A percentile compares a stretch with the other conserved stretches of the same genome.
phyloP scores from a whole-genome alignment of 2,113 vertebrate species.

The Ailurus styani region DNA sequence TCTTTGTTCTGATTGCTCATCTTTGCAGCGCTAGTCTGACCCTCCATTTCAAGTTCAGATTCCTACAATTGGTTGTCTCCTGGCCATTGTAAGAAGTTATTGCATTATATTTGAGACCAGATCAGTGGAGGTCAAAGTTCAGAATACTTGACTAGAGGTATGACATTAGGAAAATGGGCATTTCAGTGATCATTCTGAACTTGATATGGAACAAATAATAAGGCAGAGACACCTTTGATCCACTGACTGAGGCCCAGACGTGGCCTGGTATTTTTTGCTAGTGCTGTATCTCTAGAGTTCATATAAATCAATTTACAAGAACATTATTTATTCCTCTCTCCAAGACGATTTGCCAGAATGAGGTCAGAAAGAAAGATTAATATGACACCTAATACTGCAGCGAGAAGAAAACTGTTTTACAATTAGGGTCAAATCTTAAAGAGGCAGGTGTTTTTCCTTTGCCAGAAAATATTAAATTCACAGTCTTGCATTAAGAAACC shows the following conservation, averaged over 20 bases:
- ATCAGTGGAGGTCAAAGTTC: background rate
- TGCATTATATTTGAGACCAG: background rate
- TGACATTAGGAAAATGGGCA: background rate
- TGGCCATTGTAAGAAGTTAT: background rate
- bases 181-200: background rate
- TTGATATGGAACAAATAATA: background rate
- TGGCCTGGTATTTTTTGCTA: conserved; percentile 11
- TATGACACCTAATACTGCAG: conserved; percentile 55
- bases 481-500: background rate
- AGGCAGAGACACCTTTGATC: conserved; percentile 34
- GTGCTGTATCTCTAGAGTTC: conserved; percentile 44
- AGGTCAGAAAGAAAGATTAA: conserved; percentile 74
- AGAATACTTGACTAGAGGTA: background rate
- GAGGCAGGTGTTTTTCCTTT: conserved; percentile 14
- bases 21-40: background rate
- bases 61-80: background rate
- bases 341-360: conserved; percentile 72
- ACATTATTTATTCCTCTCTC: conserved; percentile 68
- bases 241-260: background rate
- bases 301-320: conserved; percentile 69
- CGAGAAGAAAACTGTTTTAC: conserved; percentile 52
- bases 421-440: conserved; percentile 59
- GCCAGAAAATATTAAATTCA: background rate
- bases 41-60: background rate
- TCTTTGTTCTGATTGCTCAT: background rate